Percentiles rank a stretch among this genome's conserved stretches.
phyloP scores from a whole-genome alignment of 2,888 invertebrate genomes.

The Cybosia mesomella region DNA sequence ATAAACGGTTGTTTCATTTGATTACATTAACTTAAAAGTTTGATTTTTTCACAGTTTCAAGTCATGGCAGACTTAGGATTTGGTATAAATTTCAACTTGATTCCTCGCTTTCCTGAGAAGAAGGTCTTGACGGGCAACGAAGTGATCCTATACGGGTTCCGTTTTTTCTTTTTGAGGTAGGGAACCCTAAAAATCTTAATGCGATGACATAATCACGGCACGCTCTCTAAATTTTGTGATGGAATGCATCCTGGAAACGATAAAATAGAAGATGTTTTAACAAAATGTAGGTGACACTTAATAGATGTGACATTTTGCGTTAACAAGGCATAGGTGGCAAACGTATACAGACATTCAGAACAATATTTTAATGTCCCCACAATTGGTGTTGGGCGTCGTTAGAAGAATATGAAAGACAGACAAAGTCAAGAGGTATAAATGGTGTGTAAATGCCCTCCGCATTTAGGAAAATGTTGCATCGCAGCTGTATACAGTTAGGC shows the following conservation, averaged over 20 bases:
- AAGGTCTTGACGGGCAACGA: no score
- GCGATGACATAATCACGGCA: neutral
- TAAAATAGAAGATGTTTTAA: conserved; percentile 10
- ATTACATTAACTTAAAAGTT: no score
- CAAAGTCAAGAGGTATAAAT: neutral
- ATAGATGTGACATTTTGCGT: conserved; percentile 41
- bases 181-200: neutral
- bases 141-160: no score
- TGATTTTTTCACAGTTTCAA: no score
- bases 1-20: no score
- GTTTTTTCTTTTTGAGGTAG: no score
- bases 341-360: conserved; percentile 36
- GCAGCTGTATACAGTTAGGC: neutral
- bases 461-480: neutral
- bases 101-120: no score
- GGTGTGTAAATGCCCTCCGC: no score
- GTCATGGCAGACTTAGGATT: no score
- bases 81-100: no score
- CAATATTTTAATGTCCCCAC: conserved; percentile 45
- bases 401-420: neutral
- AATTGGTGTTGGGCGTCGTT: conserved; percentile 35
- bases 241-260: conserved; percentile 11
- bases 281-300: conserved; percentile 17
- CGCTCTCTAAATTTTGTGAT: neutral
- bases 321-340: conserved; percentile 26